Evolutionary conservation across 2,797 vertebrate genomes (phyloP), one percentile per base, ranked within the genome.

Genomic region (Paguma larvata): DNA sequence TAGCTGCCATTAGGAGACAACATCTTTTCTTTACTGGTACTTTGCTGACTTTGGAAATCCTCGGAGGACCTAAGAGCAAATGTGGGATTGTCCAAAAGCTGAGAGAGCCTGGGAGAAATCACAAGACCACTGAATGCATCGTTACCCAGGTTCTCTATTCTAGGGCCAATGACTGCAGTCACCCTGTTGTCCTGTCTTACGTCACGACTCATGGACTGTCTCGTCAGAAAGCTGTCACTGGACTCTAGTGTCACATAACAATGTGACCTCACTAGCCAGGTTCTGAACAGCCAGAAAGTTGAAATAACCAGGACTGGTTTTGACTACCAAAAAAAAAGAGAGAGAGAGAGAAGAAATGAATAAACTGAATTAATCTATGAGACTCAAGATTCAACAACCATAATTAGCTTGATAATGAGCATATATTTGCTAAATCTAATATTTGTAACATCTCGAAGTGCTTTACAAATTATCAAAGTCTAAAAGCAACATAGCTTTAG

Each of bases 351-450:
- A 38, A 73, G 44, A 86, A 48, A 87, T 13, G 25, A 78, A 84
- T 85, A 51, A 41, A 48, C 11, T 34, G 46, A 75, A 83, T 83
- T 75, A 90, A 46, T 46, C 32, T 13, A 48, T 23, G 51, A 63
- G 84, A 80, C 46, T 46, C 30, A 78, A 73, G 84, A 86, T 46
- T 56, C 23, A 68, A 65, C 21, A 87, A 75, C 34, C 23, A 19
- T 38, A 95, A 87, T 23, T 87, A 46, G 32, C 38, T 87, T 95
- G 68, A 95, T 77, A 77, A 65, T 59, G 56, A 82, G 38, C 56
- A 63, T 48, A 12, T 73, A 32, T 30, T 73, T 91, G 32, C 44
- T 73, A 68, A 23, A 83, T 32, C 38, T 46, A 63, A 44, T 63
- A 83, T 85, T n/a, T 65, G 19, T 12, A 85, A 70, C 32, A 46